A percentile compares a stretch with the other conserved stretches of the same genome.
Conservation (phyloP, 2,797 vertebrate species). For the Trichosurus vulpecula region DNA sequence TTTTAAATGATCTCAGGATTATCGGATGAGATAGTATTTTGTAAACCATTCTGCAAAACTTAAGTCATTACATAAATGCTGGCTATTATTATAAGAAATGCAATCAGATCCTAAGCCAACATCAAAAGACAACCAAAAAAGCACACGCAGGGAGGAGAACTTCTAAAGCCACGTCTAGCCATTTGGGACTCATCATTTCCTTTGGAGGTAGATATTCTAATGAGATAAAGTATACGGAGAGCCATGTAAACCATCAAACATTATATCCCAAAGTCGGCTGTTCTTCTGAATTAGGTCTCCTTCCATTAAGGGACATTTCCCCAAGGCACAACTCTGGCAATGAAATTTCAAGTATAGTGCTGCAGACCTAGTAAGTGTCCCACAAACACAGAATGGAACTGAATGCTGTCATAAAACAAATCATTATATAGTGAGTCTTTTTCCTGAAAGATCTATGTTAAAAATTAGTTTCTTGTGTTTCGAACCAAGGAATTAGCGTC, state of each 20-base stretch:
- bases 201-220: not conserved
- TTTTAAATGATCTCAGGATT: not conserved
- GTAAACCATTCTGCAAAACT: not conserved
- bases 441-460: not conserved
- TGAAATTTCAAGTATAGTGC: not conserved
- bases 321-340: not conserved
- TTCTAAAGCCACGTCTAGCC: not conserved
- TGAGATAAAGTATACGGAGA: not conserved
- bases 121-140: not conserved
- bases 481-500: not conserved
- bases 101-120: not conserved
- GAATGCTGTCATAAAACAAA: not conserved
- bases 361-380: not conserved
- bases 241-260: not conserved
- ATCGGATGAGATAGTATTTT: not conserved
- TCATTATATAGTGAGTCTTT: not conserved
- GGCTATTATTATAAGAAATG: not conserved
- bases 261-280: not conserved
- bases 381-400: not conserved
- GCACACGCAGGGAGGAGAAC: not conserved
- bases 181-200: not conserved
- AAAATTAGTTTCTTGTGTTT: not conserved
- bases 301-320: not conserved
- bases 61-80: not conserved
- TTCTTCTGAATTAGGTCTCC: not conserved